Evolutionary conservation across 2,888 invertebrate genomes (phyloP).

Genomic region (Dione vanillae): DNA sequence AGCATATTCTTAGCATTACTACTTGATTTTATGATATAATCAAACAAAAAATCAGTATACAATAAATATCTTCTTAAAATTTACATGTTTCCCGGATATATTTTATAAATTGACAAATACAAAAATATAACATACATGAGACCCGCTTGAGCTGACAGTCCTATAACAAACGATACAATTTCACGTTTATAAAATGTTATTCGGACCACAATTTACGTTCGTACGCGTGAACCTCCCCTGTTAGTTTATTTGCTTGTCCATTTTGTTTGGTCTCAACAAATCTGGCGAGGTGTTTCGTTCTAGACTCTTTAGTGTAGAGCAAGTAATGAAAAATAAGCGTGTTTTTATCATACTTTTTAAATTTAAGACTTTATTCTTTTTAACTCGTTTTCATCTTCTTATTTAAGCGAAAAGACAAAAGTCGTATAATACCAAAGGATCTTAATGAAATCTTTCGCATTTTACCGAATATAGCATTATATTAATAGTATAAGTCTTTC

Average conservation of each 20-base stretch:
- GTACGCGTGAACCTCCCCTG: constrained; percentile 34
- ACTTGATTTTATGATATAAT: no score
- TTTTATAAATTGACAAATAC: background rate
- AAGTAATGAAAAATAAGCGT: constrained; percentile 7
- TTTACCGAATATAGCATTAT: no score
- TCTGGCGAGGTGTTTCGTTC: constrained; percentile 45
- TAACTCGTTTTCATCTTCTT: no score
- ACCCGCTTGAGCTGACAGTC: background rate
- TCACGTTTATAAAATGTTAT: constrained; percentile 11
- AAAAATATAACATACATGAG: background rate
- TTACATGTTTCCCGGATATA: background rate
- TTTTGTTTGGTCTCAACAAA: constrained; percentile 50
- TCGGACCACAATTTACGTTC: constrained; percentile 20
- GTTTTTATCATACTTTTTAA: background rate
- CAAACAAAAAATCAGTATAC: no score
- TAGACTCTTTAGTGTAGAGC: constrained; percentile 28
- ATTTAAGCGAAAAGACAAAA: no score
- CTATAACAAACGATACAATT: constrained; percentile 4
- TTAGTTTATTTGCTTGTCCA: constrained; percentile 50
- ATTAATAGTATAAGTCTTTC: no score
- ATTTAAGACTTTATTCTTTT: background rate
- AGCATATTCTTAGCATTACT: no score
- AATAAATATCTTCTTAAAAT: background rate
- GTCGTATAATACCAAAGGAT: no score
- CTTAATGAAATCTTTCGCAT: no score